Evolutionary conservation across 2,888 invertebrate species (phyloP).

Genomic region (Diplazon laetatorius): DNA sequence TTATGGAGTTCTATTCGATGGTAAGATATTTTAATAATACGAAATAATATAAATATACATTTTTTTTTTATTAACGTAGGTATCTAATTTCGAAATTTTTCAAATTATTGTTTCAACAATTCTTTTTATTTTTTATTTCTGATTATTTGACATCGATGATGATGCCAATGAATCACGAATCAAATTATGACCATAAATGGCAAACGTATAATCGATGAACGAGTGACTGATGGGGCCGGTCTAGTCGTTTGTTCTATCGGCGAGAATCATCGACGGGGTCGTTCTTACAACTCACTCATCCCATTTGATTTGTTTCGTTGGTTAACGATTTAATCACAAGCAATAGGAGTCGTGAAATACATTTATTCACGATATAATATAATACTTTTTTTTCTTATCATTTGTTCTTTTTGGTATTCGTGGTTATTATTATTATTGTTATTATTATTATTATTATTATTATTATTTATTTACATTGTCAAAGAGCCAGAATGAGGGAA

Average conservation of each 20-base stretch:
- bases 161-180: background rate
- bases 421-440: too few species aligned
- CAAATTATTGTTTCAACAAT: background rate
- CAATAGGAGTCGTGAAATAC: too few species aligned
- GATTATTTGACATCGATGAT: background rate
- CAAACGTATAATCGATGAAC: background rate
- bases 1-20: conserved; percentile 78
- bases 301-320: too few species aligned
- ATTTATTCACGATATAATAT: too few species aligned
- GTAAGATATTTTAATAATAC: too few species aligned
- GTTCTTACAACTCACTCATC: too few species aligned
- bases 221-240: conserved; percentile 3
- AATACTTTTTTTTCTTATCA: too few species aligned
- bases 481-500: background rate
- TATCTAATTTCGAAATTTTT: background rate
- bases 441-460: background rate
- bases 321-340: too few species aligned
- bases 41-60: too few species aligned
- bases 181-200: conserved; percentile 1
- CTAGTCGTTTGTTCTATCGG: too few species aligned
- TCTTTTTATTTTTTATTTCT: background rate
- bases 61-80: conserved; percentile 1
- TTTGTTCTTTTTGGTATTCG: too few species aligned
- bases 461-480: conserved; percentile 2
- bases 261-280: too few species aligned